Base-by-base conservation (phyloP, 2,888 invertebrate genomes). In the Mimachlamys varia region DNA sequence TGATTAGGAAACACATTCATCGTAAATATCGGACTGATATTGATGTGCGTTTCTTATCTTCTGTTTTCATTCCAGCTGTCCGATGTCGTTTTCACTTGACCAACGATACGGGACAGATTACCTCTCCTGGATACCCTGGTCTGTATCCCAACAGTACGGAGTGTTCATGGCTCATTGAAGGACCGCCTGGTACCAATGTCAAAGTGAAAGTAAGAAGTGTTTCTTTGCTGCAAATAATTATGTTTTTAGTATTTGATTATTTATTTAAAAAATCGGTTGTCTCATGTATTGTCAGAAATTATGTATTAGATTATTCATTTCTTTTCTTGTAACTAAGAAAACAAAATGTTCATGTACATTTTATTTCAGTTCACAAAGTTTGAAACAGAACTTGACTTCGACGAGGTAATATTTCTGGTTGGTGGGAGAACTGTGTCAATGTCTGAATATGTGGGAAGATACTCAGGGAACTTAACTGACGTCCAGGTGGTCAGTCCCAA, bases 161-260 rank as follows among this genome's bases (percentile, higher is more conserved):
- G 88, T 93, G 92, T 89, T 44, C 53, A 50, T 93, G 93, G 93
- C 89, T 91, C n/a, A 89, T 93, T 1, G 91, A 92, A 55, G 90
- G 91, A 38, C 91, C 93, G 17, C 37, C 91, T 22, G 90, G 91
- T 17, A 90, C 92, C 50, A 91, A 91, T 88, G 89, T 92, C 0
- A 76, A 89, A 22, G 38, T 93, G 0, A 55, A 92, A 90, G 92
- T 93, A 91, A 37, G 13, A n/a, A 53, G 12, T 87, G 12, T 15
- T 87, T 2, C 76, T 33, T 22, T 87, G 19, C n/a, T 15, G 53
- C 44, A 44, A 44, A 44, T 3, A 44, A 44, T 5, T 44, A 44
- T 44, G 44, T 44, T 44, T 44, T 5, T n/a, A n/a, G n/a, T 44
- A 44, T 44, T 44, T 44, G 7, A 44, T 44, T 7, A 44, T 44